phyloP scores from a whole-genome alignment of 2,113 vertebrate species.

The Eidolon helvum region DNA sequence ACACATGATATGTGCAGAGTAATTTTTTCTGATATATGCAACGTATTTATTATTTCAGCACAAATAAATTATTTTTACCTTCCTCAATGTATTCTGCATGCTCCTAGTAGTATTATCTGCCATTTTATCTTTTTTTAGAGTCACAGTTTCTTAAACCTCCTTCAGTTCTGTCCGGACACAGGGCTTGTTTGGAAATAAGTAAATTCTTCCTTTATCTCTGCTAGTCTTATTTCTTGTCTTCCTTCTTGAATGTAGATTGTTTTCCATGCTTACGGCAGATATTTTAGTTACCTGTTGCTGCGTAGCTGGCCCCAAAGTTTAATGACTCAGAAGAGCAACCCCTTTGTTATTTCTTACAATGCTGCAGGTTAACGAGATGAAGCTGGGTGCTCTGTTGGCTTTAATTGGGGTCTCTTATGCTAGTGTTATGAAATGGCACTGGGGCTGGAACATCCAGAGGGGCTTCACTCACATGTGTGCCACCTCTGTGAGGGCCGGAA shows the following conservation, averaged over 20 bases:
- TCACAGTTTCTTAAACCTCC: not conserved
- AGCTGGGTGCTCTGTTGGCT: not conserved
- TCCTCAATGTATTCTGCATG: not conserved
- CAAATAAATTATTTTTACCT: constrained; percentile 21
- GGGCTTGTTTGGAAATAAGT: not conserved
- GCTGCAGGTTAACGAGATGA: not conserved
- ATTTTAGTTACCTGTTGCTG: not conserved
- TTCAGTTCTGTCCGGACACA: not conserved
- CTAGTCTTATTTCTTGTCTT: not conserved
- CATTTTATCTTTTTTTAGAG: not conserved
- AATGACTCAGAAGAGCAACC: not conserved
- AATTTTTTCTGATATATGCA: not conserved
- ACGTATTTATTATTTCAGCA: not conserved
- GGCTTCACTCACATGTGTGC: not conserved
- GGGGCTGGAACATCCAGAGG: not conserved
- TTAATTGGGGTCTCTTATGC: not conserved
- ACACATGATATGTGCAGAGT: not conserved
- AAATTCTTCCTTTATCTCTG: not conserved
- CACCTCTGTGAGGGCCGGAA: not conserved
- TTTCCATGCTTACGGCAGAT: not conserved
- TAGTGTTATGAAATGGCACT: not conserved
- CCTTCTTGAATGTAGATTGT: not conserved
- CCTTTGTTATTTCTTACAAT: not conserved
- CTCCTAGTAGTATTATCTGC: not conserved
- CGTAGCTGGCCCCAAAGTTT: not conserved